Evolutionary conservation across 1,140 invertebrate species (phyloP), one percentile per base, ranked within the genome.

Genomic region (Diuraphis noxia): DNA sequence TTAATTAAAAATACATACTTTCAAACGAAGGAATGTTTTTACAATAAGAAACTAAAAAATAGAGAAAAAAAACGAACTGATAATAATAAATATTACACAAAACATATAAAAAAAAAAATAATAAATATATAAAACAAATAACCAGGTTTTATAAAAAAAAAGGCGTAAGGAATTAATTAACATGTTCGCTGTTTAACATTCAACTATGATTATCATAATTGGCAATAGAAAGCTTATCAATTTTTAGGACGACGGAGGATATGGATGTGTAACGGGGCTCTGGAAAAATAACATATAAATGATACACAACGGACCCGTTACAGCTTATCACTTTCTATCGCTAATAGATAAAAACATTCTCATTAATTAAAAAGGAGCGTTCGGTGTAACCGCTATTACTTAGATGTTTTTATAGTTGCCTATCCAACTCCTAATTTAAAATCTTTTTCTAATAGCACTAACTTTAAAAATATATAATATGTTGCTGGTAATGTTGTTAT

Each of bases 1-100:
- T n/a, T 72, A 85, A 85, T 17, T 56, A 63, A 19, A 41, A 40
- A 38, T 88, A 88, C 86, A 88, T 88, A 88, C 86, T 63, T 88
- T 52, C 9, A 49, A 49, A n/a, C 23, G 86, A 6, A n/a, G 86
- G 63, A 41, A 63, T 63, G 49, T 23, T 63, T 88, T 63, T 88
- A 63, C 49, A 40, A 34, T 88, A 40, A 88, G 36, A 19, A 63
- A 2, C 86, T 88, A 88, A 40, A 88, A 87, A 87, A 49, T 38
- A 36, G 19, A n/a, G 13, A 87, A 87, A 87, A 38, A 56, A 87
- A 87, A 63, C 23, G 9, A 25, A 40, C 7, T 41, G 41, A 41
- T 34, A 49, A 3, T 25, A 19, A 56, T 38, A 30, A 25, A 17
- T 38, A 52, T 87, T 3, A 19, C 19, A 86, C 13, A 36, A 17